phyloP scores from a whole-genome alignment of 2,113 vertebrate genomes.

The Phrynosoma blainvillii region DNA sequence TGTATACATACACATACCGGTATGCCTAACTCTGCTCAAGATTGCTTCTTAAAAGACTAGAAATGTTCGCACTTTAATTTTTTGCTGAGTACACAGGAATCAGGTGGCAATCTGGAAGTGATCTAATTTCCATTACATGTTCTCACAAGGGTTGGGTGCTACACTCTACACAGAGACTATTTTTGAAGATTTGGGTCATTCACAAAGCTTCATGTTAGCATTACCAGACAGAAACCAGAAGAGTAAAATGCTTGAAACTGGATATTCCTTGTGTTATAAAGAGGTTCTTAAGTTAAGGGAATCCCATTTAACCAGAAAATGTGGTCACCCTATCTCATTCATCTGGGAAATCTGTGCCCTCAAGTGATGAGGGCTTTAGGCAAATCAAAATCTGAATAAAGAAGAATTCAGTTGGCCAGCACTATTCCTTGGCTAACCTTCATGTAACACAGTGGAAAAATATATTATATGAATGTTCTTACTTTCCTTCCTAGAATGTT shows the following conservation, averaged over 20 bases:
- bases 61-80: no score
- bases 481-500: slow-evolving; percentile 1
- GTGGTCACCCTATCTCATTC: not conserved
- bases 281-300: not conserved
- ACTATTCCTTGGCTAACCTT: slow-evolving; percentile 5
- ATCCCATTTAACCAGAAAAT: not conserved
- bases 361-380: not conserved
- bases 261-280: not conserved
- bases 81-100: no score
- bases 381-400: not conserved
- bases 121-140: no score
- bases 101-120: no score
- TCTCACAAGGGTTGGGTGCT: no score
- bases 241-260: not conserved
- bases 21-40: no score
- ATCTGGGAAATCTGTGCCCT: not conserved
- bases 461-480: not conserved
- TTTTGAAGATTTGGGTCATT: no score
- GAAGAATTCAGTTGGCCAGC: not conserved
- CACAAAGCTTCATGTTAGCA: not conserved
- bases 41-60: no score
- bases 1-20: no score
- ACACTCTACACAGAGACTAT: no score
- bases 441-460: not conserved
- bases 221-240: not conserved